phyloP scores from a whole-genome alignment of 2,888 invertebrate species.

The Cheilosia variabilis region DNA sequence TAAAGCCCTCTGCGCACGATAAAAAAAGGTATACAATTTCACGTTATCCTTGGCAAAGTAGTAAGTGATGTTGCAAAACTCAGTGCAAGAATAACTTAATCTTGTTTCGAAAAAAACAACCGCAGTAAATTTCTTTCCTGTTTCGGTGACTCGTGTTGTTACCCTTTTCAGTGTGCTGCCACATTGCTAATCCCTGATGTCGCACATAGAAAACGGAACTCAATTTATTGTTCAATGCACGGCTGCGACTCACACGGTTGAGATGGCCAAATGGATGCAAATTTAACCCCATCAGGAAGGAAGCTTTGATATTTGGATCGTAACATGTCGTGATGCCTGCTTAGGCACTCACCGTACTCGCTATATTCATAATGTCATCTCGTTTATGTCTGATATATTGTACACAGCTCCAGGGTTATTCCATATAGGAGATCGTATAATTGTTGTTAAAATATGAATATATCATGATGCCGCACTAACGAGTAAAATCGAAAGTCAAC shows the following conservation, averaged over 20 bases:
- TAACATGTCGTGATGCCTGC: slow-evolving; percentile 10
- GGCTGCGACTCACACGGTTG: not conserved
- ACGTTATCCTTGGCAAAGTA: no score
- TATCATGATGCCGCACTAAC: not conserved
- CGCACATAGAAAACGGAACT: not conserved
- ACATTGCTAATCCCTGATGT: not conserved
- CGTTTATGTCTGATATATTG: not conserved
- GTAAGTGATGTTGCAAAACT: no score
- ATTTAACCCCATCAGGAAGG: slow-evolving; percentile 12
- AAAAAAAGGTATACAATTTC: no score
- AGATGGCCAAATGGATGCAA: slow-evolving; percentile 13
- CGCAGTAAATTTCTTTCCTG: slow-evolving; percentile 3
- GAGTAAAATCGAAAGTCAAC: slow-evolving; percentile 18
- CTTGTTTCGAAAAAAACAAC: not conserved
- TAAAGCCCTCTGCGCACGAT: no score
- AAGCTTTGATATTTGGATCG: slow-evolving; percentile 3
- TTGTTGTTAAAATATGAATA: not conserved
- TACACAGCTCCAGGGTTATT: not conserved
- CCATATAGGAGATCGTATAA: not conserved
- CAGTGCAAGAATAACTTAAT: slow-evolving; percentile 1
- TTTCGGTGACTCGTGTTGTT: not conserved
- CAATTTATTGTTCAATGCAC: slow-evolving; percentile 26
- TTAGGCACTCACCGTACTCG: not conserved
- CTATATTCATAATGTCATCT: not conserved
- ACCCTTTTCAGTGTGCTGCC: not conserved